Evolutionary conservation across 2,888 invertebrate species (phyloP).

Genomic region (Altica lythri): DNA sequence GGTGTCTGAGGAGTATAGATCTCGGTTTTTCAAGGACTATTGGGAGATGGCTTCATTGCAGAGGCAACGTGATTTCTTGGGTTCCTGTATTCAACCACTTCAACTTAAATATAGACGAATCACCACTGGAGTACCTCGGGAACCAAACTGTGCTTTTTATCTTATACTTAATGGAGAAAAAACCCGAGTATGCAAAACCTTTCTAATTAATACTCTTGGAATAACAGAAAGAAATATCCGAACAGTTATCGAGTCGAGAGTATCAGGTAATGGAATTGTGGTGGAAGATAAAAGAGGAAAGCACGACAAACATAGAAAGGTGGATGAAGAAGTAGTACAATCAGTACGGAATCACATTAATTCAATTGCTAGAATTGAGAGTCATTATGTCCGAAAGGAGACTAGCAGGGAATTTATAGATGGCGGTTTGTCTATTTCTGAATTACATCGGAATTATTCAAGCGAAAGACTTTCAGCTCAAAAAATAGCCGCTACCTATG

Average conservation of each 20-base stretch:
- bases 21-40: constrained; percentile 1
- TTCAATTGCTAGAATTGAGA: not conserved
- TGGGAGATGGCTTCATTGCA: constrained; percentile 6
- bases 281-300: not conserved
- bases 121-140: not conserved
- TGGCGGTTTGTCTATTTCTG: not conserved
- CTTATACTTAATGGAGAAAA: constrained; percentile 7
- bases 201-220: constrained; percentile 8
- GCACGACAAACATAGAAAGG: constrained; percentile 2
- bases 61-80: constrained; percentile 10
- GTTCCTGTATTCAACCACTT: constrained; percentile 9
- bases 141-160: constrained; percentile 14
- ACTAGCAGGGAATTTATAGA: not conserved
- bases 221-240: constrained; percentile 7
- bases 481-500: not conserved
- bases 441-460: not conserved
- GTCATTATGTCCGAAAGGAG: not conserved
- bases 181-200: constrained; percentile 11
- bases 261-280: constrained; percentile 1
- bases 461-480: not conserved
- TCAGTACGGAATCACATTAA: not conserved
- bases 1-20: too few relatives aligned
- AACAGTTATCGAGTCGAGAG: constrained; percentile 7
- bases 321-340: not conserved
- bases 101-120: constrained; percentile 10